Evolutionary conservation across 2,113 vertebrate genomes (phyloP), one percentile per base, ranked within the genome.

Genomic region (Pygoscelis antarcticus): DNA sequence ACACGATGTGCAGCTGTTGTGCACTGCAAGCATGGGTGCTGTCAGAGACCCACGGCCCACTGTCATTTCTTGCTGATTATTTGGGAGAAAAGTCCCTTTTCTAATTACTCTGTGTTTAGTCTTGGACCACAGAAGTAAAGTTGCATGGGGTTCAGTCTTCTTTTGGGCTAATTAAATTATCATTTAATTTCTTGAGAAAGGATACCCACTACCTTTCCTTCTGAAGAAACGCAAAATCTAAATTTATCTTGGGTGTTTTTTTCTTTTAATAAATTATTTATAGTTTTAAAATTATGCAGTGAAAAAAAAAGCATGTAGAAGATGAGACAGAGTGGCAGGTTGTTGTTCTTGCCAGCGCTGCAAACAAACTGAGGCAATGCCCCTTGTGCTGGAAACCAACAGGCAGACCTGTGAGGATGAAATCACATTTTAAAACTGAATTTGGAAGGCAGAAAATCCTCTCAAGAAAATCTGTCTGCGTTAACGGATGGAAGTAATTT

Each of bases 401-500:
- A 80, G 70, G 49, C n/a, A 92, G 71, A 55, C 30, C 46, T 47
- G 14, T 21, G 47, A 78, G 70, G n/a, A 78, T 71, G 57, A 87
- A 80, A 57, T 57, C 0, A 1, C 34, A n/a, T 92, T 90, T 94
- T 71, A 52, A 90, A 90, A 80, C 26, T 36, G 34, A 55, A 57
- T 87, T 83, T 80, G 52, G 62, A 76, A 58, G 62, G 62, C 36
- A 81, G 82, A 90, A 84, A 83, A 76, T 87, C 64, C 57, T 87
- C 61, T 80, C 74, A 71, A 72, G 84, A 90, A 83, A 76, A 70
- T 70, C 55, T 47, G 16, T 61, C 82, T 66, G 9, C 0, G 0
- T 81, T 90, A 94, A 93, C 0, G 3, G 58, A 84, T 94, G 78
- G 68, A 68, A 87, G 87, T 76, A 71, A 92, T 91, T 94, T 94